Conservation (phyloP, 2,888 invertebrate species). For the Villa cingulata region DNA sequence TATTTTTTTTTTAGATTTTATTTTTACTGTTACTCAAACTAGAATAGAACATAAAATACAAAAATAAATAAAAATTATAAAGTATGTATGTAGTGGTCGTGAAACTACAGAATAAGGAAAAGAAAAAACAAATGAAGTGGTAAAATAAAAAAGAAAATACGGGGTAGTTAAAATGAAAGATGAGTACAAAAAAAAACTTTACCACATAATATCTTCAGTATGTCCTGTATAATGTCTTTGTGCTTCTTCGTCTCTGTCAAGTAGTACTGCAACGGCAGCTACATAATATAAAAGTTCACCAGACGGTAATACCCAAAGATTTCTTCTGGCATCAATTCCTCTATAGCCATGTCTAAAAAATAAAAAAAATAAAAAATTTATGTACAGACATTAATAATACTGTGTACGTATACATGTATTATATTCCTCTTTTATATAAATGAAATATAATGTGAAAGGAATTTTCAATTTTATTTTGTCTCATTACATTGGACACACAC, state of each 20-base stretch:
- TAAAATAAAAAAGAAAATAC: not conserved
- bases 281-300: slow-evolving; percentile 87
- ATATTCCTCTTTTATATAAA: no score
- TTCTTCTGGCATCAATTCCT: slow-evolving; percentile 76
- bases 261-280: slow-evolving; percentile 81
- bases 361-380: not conserved
- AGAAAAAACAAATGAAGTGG: no score
- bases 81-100: no score
- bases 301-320: slow-evolving; percentile 84
- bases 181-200: slow-evolving; percentile 17
- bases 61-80: no score
- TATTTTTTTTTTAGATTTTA: not conserved
- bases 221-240: slow-evolving; percentile 86
- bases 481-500: not conserved
- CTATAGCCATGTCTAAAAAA: slow-evolving; percentile 72
- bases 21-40: no score
- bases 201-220: slow-evolving; percentile 90
- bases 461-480: not conserved
- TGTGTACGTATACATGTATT: no score
- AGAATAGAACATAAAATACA: no score
- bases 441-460: no score
- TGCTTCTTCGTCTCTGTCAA: slow-evolving; percentile 71
- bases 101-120: no score
- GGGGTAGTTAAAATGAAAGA: no score
- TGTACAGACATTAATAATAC: no score